phyloP scores from a whole-genome alignment of 2,113 vertebrate genomes.

The Paralichthys olivaceus region DNA sequence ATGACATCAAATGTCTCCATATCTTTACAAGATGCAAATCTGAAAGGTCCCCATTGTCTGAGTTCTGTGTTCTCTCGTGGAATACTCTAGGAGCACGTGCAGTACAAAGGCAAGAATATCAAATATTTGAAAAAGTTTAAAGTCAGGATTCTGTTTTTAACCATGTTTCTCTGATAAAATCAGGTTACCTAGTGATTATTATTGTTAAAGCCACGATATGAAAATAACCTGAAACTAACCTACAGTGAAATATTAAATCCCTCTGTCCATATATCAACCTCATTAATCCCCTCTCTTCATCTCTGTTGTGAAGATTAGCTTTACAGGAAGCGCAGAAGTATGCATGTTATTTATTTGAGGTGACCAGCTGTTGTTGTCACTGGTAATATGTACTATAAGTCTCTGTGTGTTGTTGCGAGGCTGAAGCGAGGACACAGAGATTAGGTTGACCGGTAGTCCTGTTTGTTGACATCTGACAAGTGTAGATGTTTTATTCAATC shows the following conservation, averaged over 20 bases:
- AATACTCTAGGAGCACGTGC: too few relatives aligned
- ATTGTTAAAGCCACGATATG: conserved; percentile 22
- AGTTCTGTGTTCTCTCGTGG: too few relatives aligned
- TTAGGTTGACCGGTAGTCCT: conserved; percentile 21
- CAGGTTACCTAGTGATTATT: conserved; percentile 50
- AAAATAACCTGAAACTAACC: conserved; percentile 44
- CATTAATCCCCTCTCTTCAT: conserved; percentile 64
- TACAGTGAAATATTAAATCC: conserved; percentile 53
- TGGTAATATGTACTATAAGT: conserved; percentile 8
- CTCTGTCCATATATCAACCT: conserved; percentile 45
- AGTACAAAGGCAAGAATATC: too few relatives aligned
- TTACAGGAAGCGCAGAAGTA: conserved; percentile 44
- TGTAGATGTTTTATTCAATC: conserved; percentile 62
- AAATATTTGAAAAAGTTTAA: background rate
- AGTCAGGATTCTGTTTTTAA: conserved; percentile 1
- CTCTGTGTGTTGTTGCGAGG: conserved; percentile 4
- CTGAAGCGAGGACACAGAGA: conserved; percentile 19
- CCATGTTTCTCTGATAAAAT: conserved; percentile 21
- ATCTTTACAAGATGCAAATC: too few relatives aligned
- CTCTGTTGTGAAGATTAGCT: conserved; percentile 71
- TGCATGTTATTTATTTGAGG: conserved; percentile 63
- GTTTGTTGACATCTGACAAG: conserved; percentile 39
- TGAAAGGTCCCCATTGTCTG: too few relatives aligned
- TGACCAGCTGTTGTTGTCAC: conserved; percentile 69
- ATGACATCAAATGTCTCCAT: too few relatives aligned